Base-by-base conservation (phyloP, 2,113 vertebrate genomes). In the Uria aalge region DNA sequence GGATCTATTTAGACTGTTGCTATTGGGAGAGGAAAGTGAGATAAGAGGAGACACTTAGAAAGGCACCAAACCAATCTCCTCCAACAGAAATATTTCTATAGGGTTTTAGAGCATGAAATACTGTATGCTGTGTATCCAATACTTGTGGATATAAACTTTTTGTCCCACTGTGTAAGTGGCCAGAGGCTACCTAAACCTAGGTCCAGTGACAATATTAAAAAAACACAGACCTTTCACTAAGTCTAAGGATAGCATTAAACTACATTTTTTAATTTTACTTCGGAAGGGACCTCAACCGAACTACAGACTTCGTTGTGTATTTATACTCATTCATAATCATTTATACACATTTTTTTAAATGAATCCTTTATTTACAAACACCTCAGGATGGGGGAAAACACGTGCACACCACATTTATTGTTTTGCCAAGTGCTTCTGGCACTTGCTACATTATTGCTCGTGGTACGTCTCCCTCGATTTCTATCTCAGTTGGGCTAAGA, bases 401-500 rank as follows among this genome's bases (percentile, higher is more conserved):
- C 0, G 5, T n/a, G 47, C 20, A 10, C 5, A 7, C 4, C 16
- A 22, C 17, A 23, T 57, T 66, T 56, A 47, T 5, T 91, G 47
- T 36, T 88, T 15, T 45, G 34, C 30, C 30, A 66, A 43, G 30
- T 2, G 6, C 41, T 64, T 57, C 23, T 47, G 62, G 43, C 47
- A 18, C 79, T 75, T 41, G 23, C 8, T 48, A 41, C 22, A 27
- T 67, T 68, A 76, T 20, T 68, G 62, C n/a, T 43, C 2, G 3
- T 29, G 34, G 27, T 10, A 29, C 1, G 4, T 47, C 15, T 21
- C 26, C 32, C 36, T 32, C 3, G 1, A 1, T 21, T 2, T 20
- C 14, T 8, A 3, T 6, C 68, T 48, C 53, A 48, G 36, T 2
- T 40, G 55, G 22, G 24, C 24, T 57, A 36, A 72, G 43, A 57